Conservation (phyloP, 2,113 vertebrate genomes). For the Syngnathus typhle region DNA sequence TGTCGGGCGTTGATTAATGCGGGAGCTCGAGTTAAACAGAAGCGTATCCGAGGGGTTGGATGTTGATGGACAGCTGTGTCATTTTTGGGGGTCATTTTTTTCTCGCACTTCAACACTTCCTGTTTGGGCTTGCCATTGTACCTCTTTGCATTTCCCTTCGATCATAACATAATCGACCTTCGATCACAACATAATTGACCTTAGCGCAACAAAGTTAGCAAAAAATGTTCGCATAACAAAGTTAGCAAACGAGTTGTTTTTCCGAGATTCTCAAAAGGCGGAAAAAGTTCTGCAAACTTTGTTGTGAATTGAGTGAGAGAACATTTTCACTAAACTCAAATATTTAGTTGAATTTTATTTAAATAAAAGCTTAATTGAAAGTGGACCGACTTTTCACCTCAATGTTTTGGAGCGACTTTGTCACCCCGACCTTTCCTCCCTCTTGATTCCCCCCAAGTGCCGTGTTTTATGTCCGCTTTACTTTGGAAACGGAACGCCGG, state of each 20-base stretch:
- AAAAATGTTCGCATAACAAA: too few relatives aligned
- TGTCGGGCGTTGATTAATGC: not conserved
- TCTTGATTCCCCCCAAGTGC: slow-evolving; percentile 63
- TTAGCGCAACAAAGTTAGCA: too few relatives aligned
- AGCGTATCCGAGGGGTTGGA: not conserved
- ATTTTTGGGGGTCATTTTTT: not conserved
- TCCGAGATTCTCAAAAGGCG: too few relatives aligned
- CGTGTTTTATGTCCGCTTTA: slow-evolving; percentile 59
- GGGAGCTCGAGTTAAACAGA: not conserved
- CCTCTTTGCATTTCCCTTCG: not conserved
- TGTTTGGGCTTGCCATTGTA: not conserved
- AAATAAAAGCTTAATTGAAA: not conserved
- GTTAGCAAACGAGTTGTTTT: too few relatives aligned
- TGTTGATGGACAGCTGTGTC: not conserved
- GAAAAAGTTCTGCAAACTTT: too few relatives aligned
- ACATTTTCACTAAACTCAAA: not conserved
- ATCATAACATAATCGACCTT: not conserved
- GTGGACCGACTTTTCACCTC: not conserved
- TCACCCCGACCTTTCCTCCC: slow-evolving; percentile 39
- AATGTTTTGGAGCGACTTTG: slow-evolving; percentile 15
- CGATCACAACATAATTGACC: too few relatives aligned
- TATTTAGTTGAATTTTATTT: not conserved
- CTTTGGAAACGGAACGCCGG: slow-evolving; percentile 38
- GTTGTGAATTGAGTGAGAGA: too few relatives aligned
- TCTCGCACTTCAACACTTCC: not conserved